These are phyloP conservation scores for Zootoca vivipara DNA, from an alignment of 2,113 vertebrate genomes.

Conservation along the genomic window DNA sequence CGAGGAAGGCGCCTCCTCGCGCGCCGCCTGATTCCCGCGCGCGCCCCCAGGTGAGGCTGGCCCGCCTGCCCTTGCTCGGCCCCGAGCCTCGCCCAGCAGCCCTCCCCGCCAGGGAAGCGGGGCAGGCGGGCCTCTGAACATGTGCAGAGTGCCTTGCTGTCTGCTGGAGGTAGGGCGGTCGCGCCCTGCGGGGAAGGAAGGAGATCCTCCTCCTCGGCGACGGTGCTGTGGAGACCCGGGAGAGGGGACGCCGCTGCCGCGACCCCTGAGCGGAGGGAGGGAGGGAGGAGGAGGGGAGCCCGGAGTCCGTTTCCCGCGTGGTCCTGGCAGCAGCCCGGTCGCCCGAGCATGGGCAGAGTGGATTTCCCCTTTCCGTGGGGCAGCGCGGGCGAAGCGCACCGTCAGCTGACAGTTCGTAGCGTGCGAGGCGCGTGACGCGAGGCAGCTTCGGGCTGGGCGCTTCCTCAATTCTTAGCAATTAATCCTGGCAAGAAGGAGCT, in stretches of 20 bases:
- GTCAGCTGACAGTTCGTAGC: background rate
- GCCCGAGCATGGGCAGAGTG: background rate
- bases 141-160: background rate
- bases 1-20: background rate
- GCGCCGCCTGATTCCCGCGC: background rate
- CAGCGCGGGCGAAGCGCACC: background rate
- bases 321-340: background rate
- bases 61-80: background rate
- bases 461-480: background rate
- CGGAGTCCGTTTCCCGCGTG: background rate
- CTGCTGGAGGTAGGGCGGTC: background rate
- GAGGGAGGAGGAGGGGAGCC: too few species aligned
- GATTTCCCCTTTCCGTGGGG: background rate
- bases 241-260: too few species aligned
- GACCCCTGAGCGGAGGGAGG: too few species aligned
- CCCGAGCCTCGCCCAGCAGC: background rate
- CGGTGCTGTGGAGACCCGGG: too few species aligned
- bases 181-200: background rate
- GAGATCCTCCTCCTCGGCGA: too few species aligned
- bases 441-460: background rate
- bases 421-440: background rate
- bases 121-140: background rate
- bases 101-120: background rate
- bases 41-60: background rate
- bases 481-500: too few species aligned